Evolutionary conservation across 2,113 vertebrate species (phyloP).

Genomic region (Stigmatopora argus): DNA sequence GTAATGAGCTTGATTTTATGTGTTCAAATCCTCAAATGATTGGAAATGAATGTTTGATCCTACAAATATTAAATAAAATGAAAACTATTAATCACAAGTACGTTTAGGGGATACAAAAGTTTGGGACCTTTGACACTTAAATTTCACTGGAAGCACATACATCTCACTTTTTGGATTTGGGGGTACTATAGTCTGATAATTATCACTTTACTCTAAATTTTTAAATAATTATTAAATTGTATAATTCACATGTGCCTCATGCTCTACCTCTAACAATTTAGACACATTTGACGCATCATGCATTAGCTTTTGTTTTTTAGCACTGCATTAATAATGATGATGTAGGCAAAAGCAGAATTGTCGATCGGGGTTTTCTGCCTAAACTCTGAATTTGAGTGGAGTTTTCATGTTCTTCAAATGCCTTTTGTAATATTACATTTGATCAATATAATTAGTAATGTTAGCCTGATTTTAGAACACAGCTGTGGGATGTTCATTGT

Average conservation of each 20-base stretch:
- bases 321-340: too few species aligned
- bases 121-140: too few species aligned
- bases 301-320: not conserved
- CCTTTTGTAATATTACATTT: too few species aligned
- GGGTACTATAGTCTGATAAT: not conserved
- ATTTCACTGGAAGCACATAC: too few species aligned
- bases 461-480: not conserved
- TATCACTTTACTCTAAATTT: constrained; percentile 12
- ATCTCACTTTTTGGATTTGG: not conserved
- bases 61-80: not conserved
- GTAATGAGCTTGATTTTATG: constrained; percentile 49
- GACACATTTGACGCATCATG: not conserved
- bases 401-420: too few species aligned
- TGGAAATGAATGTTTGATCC: not conserved
- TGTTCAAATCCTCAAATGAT: not conserved
- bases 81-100: not conserved
- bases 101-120: too few species aligned
- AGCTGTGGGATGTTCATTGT: not conserved
- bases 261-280: not conserved
- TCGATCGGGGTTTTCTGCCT: too few species aligned
- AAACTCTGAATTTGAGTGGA: too few species aligned
- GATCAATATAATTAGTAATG: too few species aligned
- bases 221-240: not conserved
- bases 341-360: not conserved
- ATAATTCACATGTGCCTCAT: not conserved